These are phyloP conservation scores for Mantis religiosa DNA, from an alignment of 2,888 invertebrate genomes.

Conservation along the genomic window DNA sequence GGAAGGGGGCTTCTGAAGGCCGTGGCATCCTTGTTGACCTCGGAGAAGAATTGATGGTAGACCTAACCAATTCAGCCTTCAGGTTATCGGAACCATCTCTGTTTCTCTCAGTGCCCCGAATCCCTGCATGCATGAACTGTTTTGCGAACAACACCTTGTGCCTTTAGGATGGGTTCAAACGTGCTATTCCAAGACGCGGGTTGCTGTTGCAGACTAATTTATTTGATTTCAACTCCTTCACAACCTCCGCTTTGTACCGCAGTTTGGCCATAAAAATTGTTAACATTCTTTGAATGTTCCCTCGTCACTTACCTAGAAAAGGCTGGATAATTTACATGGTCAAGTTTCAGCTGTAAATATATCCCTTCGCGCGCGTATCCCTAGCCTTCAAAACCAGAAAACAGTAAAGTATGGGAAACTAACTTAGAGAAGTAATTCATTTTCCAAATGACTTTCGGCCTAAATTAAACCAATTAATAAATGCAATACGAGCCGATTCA, in stretches of 20 bases:
- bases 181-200: not conserved
- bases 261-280: not conserved
- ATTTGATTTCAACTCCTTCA: no score
- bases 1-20: not conserved
- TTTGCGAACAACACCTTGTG: not conserved
- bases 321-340: not conserved
- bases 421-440: no score
- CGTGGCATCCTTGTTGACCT: not conserved
- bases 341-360: no score
- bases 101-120: not conserved
- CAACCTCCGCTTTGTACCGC: not conserved
- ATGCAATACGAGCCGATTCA: no score
- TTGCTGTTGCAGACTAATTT: not conserved
- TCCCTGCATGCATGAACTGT: not conserved
- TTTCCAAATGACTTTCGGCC: no score
- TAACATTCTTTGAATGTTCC: not conserved
- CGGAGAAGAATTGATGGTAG: not conserved
- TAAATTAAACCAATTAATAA: no score
- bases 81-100: not conserved
- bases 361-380: no score
- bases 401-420: no score
- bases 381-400: no score
- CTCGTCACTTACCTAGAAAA: not conserved
- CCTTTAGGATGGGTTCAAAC: not conserved
- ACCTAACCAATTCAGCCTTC: not conserved